Evolutionary conservation across 2,888 invertebrate genomes (phyloP).

Genomic region (Pardosa pseudoannulata): DNA sequence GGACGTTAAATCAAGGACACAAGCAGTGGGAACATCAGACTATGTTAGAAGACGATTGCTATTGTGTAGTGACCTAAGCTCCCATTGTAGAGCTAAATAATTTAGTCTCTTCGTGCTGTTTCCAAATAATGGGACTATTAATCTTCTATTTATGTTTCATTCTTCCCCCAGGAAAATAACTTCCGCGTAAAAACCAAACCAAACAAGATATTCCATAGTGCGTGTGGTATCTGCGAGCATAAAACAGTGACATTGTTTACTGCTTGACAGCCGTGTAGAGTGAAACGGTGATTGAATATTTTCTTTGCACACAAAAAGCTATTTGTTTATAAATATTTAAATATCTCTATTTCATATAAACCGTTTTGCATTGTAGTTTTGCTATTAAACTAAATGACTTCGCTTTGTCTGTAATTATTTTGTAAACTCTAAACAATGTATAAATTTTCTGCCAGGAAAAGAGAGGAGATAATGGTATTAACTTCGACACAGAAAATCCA

Average conservation of each 20-base stretch:
- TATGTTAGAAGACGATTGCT: background rate
- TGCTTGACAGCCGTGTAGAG: background rate
- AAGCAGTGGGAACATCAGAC: background rate
- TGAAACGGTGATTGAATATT: background rate
- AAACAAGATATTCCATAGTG: background rate
- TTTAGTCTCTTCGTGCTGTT: background rate
- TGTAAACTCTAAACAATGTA: too few species aligned
- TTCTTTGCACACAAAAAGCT: background rate
- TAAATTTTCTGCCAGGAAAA: too few species aligned
- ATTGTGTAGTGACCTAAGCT: slow-evolving; percentile 15
- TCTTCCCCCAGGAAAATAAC: too few species aligned
- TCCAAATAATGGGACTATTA: background rate
- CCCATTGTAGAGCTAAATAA: background rate
- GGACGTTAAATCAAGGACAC: slow-evolving; percentile 6
- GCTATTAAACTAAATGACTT: background rate
- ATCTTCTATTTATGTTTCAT: background rate
- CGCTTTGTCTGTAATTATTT: background rate
- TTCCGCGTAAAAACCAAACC: background rate
- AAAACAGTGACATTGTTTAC: background rate
- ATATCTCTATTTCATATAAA: background rate
- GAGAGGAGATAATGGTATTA: too few species aligned
- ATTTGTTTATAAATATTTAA: background rate
- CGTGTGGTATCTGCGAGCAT: background rate
- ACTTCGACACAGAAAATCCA: too few species aligned
- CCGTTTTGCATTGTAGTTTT: background rate